phyloP scores from a whole-genome alignment of 2,113 vertebrate species.

The Pachyramphus minor region DNA sequence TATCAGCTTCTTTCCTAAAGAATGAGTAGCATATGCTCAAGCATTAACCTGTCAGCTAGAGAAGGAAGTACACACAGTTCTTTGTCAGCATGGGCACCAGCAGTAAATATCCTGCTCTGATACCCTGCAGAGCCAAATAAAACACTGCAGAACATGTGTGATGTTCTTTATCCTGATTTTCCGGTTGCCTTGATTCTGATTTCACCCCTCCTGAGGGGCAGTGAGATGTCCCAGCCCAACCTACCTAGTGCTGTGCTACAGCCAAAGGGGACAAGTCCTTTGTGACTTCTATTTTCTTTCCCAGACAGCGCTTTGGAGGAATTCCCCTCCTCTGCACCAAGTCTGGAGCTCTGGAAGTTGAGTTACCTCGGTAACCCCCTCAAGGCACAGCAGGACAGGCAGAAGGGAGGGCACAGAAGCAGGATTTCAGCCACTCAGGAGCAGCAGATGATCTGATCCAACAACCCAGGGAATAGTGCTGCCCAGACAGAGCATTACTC shows the following conservation, averaged over 20 bases:
- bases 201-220: neutral
- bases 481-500: neutral
- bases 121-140: neutral
- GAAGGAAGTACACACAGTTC: neutral
- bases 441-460: neutral
- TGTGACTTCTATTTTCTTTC: neutral
- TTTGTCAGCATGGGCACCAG: neutral
- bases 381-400: neutral
- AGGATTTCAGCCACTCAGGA: neutral
- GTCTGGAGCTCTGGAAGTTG: neutral
- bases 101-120: neutral
- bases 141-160: neutral
- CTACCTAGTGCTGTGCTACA: neutral
- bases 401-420: neutral
- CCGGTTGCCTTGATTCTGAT: neutral
- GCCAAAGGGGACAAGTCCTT: neutral
- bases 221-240: neutral
- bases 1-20: neutral
- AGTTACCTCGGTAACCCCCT: neutral
- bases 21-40: neutral
- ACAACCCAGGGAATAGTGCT: neutral
- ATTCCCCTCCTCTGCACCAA: neutral
- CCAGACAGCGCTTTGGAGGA: neutral
- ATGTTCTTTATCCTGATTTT: neutral
- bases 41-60: neutral